Percentiles rank a stretch among this genome's conserved stretches.
These are phyloP conservation scores for Erythrocebus patas DNA, from an alignment of 2,113 vertebrate species.

Conservation along the genomic window DNA sequence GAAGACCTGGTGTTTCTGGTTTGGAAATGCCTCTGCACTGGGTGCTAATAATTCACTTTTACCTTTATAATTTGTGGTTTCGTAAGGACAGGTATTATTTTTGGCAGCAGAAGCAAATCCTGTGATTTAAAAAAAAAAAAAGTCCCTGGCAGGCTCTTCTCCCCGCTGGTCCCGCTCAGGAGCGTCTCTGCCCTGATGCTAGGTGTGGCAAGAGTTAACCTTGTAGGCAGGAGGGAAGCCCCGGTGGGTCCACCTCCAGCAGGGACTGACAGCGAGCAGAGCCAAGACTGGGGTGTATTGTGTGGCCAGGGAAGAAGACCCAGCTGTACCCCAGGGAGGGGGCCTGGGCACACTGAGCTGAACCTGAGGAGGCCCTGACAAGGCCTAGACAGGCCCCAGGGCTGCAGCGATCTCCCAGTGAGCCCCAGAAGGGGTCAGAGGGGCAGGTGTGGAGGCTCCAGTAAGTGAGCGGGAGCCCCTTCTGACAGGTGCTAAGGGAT, in stretches of 20 bases:
- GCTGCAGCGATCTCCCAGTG: rapidly evolving
- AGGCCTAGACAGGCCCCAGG: background rate
- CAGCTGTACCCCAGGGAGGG: background rate
- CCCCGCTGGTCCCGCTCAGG: background rate
- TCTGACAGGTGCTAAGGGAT: background rate
- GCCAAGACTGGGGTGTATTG: no score
- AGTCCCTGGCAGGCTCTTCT: background rate
- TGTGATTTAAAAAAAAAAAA: background rate
- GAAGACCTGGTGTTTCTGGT: no score
- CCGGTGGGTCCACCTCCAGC: background rate
- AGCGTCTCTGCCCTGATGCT: rapidly evolving
- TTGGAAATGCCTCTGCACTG: no score
- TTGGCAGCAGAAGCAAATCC: no score
- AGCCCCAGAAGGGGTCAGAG: background rate
- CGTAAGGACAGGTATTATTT: no score
- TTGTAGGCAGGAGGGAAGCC: background rate
- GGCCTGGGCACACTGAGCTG: background rate
- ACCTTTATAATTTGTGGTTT: no score
- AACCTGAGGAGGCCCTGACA: background rate
- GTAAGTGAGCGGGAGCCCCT: background rate
- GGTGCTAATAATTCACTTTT: no score
- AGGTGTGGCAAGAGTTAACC: rapidly evolving
- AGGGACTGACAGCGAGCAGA: background rate
- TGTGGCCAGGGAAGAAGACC: background rate
- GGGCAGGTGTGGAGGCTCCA: background rate